Base-by-base conservation (phyloP, 1,140 invertebrate genomes). In the Portunus trituberculatus region DNA sequence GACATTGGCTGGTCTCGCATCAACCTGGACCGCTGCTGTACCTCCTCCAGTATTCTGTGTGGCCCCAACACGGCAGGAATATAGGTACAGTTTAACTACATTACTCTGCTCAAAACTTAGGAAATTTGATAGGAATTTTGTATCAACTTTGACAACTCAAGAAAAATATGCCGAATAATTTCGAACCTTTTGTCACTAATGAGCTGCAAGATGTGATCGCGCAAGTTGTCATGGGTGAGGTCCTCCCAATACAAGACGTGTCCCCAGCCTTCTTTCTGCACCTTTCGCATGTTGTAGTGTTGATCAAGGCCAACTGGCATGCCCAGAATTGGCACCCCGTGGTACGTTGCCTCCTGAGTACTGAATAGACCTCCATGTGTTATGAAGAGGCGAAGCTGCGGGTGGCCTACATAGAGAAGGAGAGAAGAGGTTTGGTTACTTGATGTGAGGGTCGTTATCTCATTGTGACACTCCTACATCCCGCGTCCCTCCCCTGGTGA, bases 281-380 rank as follows among this genome's bases (percentile, higher is more conserved):
- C 97, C 96, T 96, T 91, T 25, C 96, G 96, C 16, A 92, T 91
- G 76, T 95, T 95, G 28, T 67, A 20, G 16, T 91, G 28, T 96
- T 98, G 98, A 96, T 98, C 98, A 7, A 97, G 97, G 45, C 98
- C 97, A 39, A 98, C 97, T 52, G 98, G 98, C 88, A 98, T 97
- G 3, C 98, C 98, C 31, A 98, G 97, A 6, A 98, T 97, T 4
- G 98, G 98, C 10, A 98, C 97, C 96, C 97, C 98, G 96, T 98
- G 97, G 96, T 98, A 98, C 20, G 98, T 97, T 1, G 98, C 97
- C 97, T 98, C 98, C 94, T 98, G 97, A 8, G 39, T 89, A 31
- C 84, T 87, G 14, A 87, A 46, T 31, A 87, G 84, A 39, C 84
- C 84, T 12, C 84, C 84, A 20, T 89, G 87, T 20, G 87, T 89